phyloP scores from a whole-genome alignment of 2,113 vertebrate species.

The Pluvianellus socialis region DNA sequence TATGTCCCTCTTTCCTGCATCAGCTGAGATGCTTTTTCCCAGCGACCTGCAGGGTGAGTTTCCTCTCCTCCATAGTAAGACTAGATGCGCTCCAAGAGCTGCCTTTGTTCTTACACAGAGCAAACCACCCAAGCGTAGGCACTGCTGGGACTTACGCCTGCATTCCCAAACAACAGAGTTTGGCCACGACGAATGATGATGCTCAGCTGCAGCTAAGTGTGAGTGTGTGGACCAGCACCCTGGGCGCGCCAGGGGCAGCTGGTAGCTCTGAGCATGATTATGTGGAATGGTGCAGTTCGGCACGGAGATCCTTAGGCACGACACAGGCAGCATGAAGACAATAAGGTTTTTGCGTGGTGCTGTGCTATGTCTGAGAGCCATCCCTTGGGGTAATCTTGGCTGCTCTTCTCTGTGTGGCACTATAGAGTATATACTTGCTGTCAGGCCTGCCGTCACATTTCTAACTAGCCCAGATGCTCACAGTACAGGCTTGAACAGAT shows the following conservation, averaged over 20 bases:
- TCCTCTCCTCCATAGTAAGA: not conserved
- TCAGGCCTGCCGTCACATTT: conserved; percentile 10
- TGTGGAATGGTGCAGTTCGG: not conserved
- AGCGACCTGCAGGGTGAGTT: not conserved
- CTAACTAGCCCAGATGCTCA: conserved; percentile 6
- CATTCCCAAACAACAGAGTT: not conserved
- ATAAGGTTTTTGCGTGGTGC: not conserved
- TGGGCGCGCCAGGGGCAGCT: accelerated
- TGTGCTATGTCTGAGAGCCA: not conserved
- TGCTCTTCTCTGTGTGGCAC: not conserved
- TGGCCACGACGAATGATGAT: not conserved
- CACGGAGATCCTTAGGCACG: not conserved
- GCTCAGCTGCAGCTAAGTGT: not conserved
- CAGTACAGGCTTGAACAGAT: not conserved
- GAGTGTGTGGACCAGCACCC: not conserved
- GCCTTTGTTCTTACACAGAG: not conserved
- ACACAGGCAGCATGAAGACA: not conserved
- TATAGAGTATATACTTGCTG: not conserved
- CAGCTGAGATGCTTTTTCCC: not conserved
- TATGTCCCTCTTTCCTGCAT: not conserved
- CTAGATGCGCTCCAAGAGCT: not conserved
- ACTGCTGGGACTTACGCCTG: not conserved
- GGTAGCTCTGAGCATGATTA: not conserved
- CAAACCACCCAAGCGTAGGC: not conserved
- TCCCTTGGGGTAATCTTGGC: not conserved